Base-by-base conservation (phyloP, 2,113 vertebrate genomes). In the Odocoileus virginianus region DNA sequence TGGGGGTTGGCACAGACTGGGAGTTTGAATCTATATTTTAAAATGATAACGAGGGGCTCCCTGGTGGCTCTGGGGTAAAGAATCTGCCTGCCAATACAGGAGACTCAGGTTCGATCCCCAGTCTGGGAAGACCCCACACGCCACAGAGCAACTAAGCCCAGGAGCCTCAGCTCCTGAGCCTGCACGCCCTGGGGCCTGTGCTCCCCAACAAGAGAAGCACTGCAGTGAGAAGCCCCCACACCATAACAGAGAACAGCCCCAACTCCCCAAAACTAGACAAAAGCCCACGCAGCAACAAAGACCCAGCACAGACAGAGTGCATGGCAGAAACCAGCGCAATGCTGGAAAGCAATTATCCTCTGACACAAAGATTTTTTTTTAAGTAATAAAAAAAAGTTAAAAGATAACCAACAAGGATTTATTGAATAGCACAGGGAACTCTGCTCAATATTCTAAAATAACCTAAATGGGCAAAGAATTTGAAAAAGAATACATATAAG, bases 161-260 rank as follows among this genome's bases (percentile, higher is more conserved):
- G 30, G 30, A 64, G 60, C 61, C 61, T n/a, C 61, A 67, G 61
- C 33, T n/a, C 17, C 16, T 2, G 16, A 71, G 33, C 67, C n/a
- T 40, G n/a, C 67, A 12, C 0, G 0, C 19, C n/a, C n/a, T 23
- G n/a, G n/a, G 36, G n/a, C 67, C n/a, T 6, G 17, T 23, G 67
- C 67, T 21, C 67, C 67, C 23, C 7, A 23, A 71, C 5, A 17
- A 4, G 19, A 40, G 67, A 40, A 71, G n/a, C 19, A 11, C n/a
- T 36, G 33, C n/a, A 19, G 28, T 2, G n/a, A 23, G 64, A 19
- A 71, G 67, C 19, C n/a, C 10, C 5, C 19, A 17, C 16, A 71
- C 67, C 10, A 0, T 40, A 11, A 40, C 19, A 40, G n/a, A 71
- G n/a, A 40, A 21, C 2, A 40, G 67, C n/a, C 10, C 67, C n/a